phyloP scores from a whole-genome alignment of 2,797 vertebrate species.

The Artibeus jamaicensis region DNA sequence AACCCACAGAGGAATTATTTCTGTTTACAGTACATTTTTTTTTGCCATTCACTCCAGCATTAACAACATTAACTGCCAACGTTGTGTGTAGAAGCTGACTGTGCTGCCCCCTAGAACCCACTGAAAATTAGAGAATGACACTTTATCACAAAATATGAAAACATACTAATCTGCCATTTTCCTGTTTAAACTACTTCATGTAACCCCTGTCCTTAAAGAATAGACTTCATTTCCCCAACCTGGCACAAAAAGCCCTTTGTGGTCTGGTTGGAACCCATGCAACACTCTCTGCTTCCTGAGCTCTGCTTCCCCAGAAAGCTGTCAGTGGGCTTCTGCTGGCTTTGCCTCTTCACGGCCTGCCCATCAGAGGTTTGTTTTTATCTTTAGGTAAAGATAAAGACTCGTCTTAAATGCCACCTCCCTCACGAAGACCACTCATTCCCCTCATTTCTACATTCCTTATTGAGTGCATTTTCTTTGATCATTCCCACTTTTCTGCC shows the following conservation, averaged over 20 bases:
- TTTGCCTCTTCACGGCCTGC: not conserved
- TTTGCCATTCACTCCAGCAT: not conserved
- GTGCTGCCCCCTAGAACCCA: not conserved
- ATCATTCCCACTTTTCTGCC: not conserved
- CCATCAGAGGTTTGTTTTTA: not conserved
- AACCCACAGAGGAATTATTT: not conserved
- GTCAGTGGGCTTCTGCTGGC: not conserved
- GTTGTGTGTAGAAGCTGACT: not conserved
- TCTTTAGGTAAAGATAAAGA: no score
- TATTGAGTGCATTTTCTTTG: not conserved
- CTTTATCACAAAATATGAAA: not conserved
- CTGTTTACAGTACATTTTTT: not conserved
- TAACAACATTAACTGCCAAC: not conserved
- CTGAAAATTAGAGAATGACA: not conserved
- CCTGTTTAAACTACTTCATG: not conserved
- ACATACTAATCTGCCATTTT: not conserved
- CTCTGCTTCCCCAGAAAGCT: not conserved
- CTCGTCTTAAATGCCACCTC: not conserved
- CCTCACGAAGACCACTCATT: not conserved
- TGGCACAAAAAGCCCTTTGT: not conserved
- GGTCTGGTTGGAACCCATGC: not conserved
- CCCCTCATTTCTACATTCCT: not conserved
- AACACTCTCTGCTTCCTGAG: not conserved
- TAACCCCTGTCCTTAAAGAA: not conserved
- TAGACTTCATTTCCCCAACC: not conserved